Evolutionary conservation across 1,140 invertebrate genomes (phyloP).

Genomic region (Acyrthosiphon pisum): DNA sequence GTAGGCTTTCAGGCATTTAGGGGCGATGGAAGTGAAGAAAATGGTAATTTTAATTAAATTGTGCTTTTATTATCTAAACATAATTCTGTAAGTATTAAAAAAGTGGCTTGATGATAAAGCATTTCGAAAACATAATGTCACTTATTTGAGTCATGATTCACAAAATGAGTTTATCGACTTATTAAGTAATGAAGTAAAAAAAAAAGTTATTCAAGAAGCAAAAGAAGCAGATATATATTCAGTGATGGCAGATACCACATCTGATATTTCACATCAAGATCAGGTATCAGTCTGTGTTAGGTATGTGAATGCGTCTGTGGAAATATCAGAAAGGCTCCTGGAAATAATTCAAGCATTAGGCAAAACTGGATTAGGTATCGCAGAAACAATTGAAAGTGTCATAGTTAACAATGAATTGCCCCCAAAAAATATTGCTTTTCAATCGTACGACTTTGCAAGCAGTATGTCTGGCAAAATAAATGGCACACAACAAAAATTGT

Average conservation of each 20-base stretch:
- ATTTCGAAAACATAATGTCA: background rate
- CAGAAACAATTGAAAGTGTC: background rate
- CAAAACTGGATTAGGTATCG: conserved; percentile 9
- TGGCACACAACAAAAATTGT: conserved; percentile 12
- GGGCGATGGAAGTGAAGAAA: conserved; percentile 23
- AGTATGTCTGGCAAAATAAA: conserved; percentile 27
- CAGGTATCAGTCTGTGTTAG: background rate
- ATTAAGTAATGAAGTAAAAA: background rate
- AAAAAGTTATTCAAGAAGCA: conserved; percentile 25
- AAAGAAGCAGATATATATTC: background rate
- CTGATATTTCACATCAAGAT: conserved; percentile 12
- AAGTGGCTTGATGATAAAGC: background rate
- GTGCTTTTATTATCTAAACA: conserved; percentile 37
- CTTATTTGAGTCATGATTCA: conserved; percentile 42
- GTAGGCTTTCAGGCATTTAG: background rate
- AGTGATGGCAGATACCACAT: conserved; percentile 21
- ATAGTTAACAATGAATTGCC: background rate
- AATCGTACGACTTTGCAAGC: conserved; percentile 34
- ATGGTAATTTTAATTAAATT: conserved; percentile 15
- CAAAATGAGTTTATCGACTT: conserved; percentile 46
- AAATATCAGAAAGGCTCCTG: background rate
- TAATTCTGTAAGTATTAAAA: background rate
- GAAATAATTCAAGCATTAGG: background rate
- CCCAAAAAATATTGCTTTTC: background rate
- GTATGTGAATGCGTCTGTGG: background rate